Base-by-base conservation (phyloP, 2,888 invertebrate species). In the Halictus quadricinctus region DNA sequence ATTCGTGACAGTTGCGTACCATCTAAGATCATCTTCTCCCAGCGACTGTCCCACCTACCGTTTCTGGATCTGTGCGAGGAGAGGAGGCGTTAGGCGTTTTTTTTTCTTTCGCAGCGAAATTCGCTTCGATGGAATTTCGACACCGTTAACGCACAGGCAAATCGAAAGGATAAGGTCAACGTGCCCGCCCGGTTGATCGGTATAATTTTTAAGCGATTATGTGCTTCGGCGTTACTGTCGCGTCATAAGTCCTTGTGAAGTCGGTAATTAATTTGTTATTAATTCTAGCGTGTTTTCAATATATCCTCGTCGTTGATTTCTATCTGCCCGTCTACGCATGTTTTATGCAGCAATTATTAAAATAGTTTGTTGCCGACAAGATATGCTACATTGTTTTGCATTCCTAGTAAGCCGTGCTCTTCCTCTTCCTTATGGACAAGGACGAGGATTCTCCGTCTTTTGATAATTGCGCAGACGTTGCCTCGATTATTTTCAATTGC, bases 1-100 rank as follows among this genome's bases (percentile, higher is more conserved):
- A 85, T 87, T 84, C 90, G 90, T 91, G 88, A 90, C 88, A 92
- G 89, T 90, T 92, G 85, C 87, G 90, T 89, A 81, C 83, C 88
- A 83, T 90, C 90, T 88, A 91, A 88, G 84, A 91, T 89, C 87
- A 83, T 85, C 83, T 80, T 73, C 80, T 70, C 80, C 80, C 25
- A n/a, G n/a, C 21, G 66, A 66, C 79, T 72, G 48, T 72, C 64
- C 79, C 69, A 74, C 79, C 78, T 70, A 70, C 60, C 58, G 54
- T 76, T 74, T 82, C 66, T 74, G 72, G 21, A 76, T 41, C 76
- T 83, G 80, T 79, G 77, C 82, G 48, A 72, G n/a, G 46, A 41
- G 36, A 70, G 79, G 70, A 72, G 80, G 46, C 64, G 78, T 48
- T 70, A 41, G 43, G 41, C n/a, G 18, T 79, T 79, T 79, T 83